Evolutionary conservation across 2,113 vertebrate genomes (phyloP).

Genomic region (Leptobrachium leishanense): DNA sequence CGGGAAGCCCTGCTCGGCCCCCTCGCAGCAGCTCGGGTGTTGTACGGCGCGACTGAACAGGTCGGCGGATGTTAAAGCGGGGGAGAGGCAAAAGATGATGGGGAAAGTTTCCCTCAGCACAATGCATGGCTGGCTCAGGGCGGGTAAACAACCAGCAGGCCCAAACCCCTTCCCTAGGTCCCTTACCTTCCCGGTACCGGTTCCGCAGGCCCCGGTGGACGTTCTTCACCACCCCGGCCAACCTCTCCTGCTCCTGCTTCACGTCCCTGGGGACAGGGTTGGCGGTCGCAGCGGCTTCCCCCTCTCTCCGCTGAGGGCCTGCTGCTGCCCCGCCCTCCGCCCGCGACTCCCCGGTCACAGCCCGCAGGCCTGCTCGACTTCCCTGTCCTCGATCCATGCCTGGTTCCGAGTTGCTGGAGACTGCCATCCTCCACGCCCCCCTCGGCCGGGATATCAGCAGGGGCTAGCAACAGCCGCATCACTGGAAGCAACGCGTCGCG

Average conservation of each 20-base stretch:
- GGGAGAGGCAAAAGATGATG: too few relatives aligned
- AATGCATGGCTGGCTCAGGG: too few relatives aligned
- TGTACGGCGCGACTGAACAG: too few relatives aligned
- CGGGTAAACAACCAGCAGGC: too few relatives aligned
- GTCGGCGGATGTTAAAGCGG: too few relatives aligned
- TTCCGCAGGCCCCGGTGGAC: constrained; percentile 92
- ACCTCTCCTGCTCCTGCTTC: constrained; percentile 87
- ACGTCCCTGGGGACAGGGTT: constrained; percentile 47
- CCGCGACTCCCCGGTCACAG: too few relatives aligned
- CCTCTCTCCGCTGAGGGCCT: background rate
- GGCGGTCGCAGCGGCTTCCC: background rate
- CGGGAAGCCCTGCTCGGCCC: too few relatives aligned
- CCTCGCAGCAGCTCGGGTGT: too few relatives aligned
- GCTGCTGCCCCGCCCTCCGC: background rate
- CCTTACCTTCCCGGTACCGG: constrained; percentile 93
- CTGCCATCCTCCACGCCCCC: constrained; percentile 20
- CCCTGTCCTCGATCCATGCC: constrained; percentile 21
- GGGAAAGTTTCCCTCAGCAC: too few relatives aligned
- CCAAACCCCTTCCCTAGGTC: background rate
- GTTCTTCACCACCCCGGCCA: constrained; percentile 91
- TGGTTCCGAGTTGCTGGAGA: constrained; percentile 9
- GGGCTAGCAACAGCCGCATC: constrained; percentile 34
- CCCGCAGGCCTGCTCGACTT: background rate
- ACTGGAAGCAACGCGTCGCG: background rate
- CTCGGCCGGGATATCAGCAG: background rate